Conservation (phyloP, 2,888 invertebrate species). For the Odontothrips loti region DNA sequence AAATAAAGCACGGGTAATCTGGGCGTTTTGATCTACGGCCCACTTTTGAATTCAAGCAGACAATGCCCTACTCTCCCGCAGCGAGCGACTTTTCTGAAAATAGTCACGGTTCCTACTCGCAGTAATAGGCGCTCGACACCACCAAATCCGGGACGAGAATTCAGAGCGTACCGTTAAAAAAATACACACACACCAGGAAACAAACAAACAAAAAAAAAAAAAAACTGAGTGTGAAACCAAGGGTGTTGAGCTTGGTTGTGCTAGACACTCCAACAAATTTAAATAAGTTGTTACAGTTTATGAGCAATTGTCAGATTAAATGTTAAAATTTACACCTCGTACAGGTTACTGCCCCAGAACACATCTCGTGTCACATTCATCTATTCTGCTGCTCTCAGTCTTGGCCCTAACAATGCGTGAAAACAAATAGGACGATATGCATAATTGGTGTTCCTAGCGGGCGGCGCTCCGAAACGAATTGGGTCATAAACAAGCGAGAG, state of each 20-base stretch:
- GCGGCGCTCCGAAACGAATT: neutral
- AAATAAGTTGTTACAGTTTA: too few species aligned
- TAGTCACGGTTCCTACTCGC: constrained; percentile 1
- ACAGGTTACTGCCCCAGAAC: too few species aligned
- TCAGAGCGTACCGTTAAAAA: neutral
- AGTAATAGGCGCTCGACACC: too few species aligned
- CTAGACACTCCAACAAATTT: too few species aligned
- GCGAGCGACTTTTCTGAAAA: neutral
- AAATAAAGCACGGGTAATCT: neutral
- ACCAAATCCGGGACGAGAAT: too few species aligned
- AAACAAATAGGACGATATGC: constrained; percentile 13
- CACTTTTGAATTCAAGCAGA: neutral
- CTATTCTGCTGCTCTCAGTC: too few species aligned
- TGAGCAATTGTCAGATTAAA: too few species aligned
- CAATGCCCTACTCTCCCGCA: neutral
- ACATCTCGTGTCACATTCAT: too few species aligned
- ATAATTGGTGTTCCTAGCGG: constrained; percentile 5
- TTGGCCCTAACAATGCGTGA: neutral
- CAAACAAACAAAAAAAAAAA: neutral
- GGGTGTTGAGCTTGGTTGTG: neutral
- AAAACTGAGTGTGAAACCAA: neutral
- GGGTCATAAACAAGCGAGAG: neutral
- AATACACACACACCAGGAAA: neutral
- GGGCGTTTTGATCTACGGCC: neutral
- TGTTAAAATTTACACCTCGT: too few species aligned